A percentile compares a stretch with the other conserved stretches of the same genome.
Conservation (phyloP, 2,888 invertebrate species). For the Aspidapion aeneum region DNA sequence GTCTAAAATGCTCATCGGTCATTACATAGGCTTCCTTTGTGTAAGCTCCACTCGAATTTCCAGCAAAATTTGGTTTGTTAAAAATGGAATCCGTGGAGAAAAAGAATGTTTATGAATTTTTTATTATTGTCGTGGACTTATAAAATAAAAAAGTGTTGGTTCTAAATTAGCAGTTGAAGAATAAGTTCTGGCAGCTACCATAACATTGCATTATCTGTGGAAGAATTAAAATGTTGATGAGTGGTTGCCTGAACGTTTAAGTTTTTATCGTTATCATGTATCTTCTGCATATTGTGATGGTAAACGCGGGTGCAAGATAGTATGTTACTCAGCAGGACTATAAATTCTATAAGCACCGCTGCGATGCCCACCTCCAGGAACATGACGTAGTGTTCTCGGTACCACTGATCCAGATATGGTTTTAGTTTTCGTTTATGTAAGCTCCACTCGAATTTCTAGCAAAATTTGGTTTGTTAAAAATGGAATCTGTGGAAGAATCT, state of each 20-base stretch:
- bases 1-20: slow-evolving; percentile 41
- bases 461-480: slow-evolving; percentile 14
- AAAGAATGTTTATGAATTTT: too few species aligned
- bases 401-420: slow-evolving; percentile 69
- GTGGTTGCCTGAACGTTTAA: slow-evolving; percentile 26
- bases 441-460: slow-evolving; percentile 28
- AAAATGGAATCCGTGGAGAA: slow-evolving; percentile 5
- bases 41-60: slow-evolving; percentile 37
- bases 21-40: slow-evolving; percentile 45
- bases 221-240: too few species aligned
- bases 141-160: too few species aligned
- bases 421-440: slow-evolving; percentile 48
- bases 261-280: slow-evolving; percentile 22
- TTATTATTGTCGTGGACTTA: too few species aligned
- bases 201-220: too few species aligned
- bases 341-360: slow-evolving; percentile 69
- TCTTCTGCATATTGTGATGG: slow-evolving; percentile 51
- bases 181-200: too few species aligned
- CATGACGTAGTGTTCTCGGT: slow-evolving; percentile 68
- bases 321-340: slow-evolving; percentile 66
- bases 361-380: slow-evolving; percentile 64
- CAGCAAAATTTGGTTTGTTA: slow-evolving; percentile 15
- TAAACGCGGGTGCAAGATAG: slow-evolving; percentile 65
- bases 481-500: slow-evolving; percentile 2
- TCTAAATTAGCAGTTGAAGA: too few species aligned